Conservation (phyloP, 1,140 invertebrate genomes). For the Pseudomyrmex concolor region DNA sequence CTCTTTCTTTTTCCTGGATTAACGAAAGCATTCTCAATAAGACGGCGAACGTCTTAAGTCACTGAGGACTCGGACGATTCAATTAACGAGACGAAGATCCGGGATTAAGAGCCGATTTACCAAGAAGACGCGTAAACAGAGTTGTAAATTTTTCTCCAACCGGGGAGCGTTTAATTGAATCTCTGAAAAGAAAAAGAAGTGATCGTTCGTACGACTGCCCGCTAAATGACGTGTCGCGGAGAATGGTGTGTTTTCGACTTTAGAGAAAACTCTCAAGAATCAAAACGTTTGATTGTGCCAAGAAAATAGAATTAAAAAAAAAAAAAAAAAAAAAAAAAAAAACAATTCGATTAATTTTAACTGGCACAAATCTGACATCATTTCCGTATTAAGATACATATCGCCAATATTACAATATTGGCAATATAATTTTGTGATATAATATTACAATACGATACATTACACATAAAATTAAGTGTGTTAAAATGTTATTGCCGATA, state of each 20-base stretch:
- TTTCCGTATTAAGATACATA: too few species aligned
- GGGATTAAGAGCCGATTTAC: conserved; percentile 58
- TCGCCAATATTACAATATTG: not conserved
- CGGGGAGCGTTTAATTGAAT: conserved; percentile 62
- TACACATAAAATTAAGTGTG: not conserved
- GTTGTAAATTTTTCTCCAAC: conserved; percentile 75
- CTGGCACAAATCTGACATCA: too few species aligned
- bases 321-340: conserved; percentile 8
- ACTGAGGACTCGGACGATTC: conserved; percentile 46
- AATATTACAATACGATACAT: conserved; percentile 20
- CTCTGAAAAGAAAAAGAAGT: conserved; percentile 20
- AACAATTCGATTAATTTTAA: not conserved
- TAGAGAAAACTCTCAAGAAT: conserved; percentile 9
- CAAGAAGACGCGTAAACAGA: conserved; percentile 71
- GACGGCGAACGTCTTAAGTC: conserved; percentile 6
- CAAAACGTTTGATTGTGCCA: conserved; percentile 17
- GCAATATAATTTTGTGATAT: not conserved
- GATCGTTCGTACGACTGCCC: conserved; percentile 14
- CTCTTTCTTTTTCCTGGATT: conserved; percentile 18
- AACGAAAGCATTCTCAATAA: conserved; percentile 48
- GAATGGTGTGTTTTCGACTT: conserved; percentile 18
- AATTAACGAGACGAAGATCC: conserved; percentile 67
- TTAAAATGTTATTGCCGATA: not conserved
- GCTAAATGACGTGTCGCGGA: not conserved
- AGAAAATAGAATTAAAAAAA: conserved; percentile 12